Evolutionary conservation across 2,797 vertebrate species (phyloP), one percentile per base, ranked within the genome.

Genomic region (Paramormyrops hopkinsi): DNA sequence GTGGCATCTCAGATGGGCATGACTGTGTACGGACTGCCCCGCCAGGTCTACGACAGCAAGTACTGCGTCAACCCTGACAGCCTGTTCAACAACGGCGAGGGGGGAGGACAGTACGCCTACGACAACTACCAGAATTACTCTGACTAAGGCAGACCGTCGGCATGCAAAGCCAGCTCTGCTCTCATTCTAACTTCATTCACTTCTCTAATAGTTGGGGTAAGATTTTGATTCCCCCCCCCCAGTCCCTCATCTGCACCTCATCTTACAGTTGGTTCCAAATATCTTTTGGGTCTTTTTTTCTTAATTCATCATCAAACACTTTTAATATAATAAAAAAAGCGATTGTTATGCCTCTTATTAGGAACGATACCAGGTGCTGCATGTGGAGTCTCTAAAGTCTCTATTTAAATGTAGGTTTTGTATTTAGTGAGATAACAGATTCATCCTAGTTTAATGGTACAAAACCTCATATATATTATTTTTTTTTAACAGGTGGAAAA

Each of bases 11-110:
- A 98, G 94, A 94, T 95, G 89, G 98, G 98, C 92, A 98, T 99
- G 97, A 98, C 98, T 0, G 96, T 97, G 54, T 99, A 99, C 2
- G 98, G 98, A 89, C 97, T 97, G 22, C 97, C 97, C 0, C 97
- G 98, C 62, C 98, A 98, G 94, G 98, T 99, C 87, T 99, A 95
- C 0, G 98, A 99, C 95, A 96, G 96, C 95, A 99, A 99, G 89
- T 99, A 99, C 95, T 99, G 98, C 95, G 25, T 93, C 94, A 95
- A 93, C 93, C 96, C 91, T 0, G 95, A 95, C 9, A 90, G 92
- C 89, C 94, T 92, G 93, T 95, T 92, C 4, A 92, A 95, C 93
- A 94, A 96, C 37, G 96, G 94, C 0, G 94, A 94, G 0, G 95
- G 95, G 65, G 92, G 92, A 1, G 93, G 96, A 91, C 97, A 96